Evolutionary conservation across 1,140 invertebrate species (phyloP), one percentile per base, ranked within the genome.

Genomic region (Neodiprion virginianus): DNA sequence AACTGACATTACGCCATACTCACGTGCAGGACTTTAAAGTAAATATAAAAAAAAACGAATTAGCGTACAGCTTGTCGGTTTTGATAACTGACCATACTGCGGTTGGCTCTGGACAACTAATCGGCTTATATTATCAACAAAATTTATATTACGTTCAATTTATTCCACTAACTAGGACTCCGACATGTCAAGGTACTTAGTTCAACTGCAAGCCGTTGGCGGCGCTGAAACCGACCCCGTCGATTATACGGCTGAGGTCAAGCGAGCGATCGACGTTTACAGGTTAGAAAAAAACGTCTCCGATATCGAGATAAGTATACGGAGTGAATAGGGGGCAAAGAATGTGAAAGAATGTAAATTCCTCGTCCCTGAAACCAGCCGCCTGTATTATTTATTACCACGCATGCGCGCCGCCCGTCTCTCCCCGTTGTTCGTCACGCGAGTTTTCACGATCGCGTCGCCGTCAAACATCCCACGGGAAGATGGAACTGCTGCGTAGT

Each of bases 401-500:
- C 53, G 53, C 53, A 61, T 61, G 53, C 53, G 53, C n/a, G 53
- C 5, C 5, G 28, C 28, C 28, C 1, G 28, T 40, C 5, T 3
- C 28, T 40, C 28, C 28, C 28, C 28, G 28, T 40, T 5, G 28
- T 40, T 40, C 28, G 28, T 40, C 5, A 40, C 28, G 28, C 28
- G 28, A 40, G 28, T 40, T 1, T 40, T 40, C 17, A 5, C 28
- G 28, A 40, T 40, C 28, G 28, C 28, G 28, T 5, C 28, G 28
- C 28, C 28, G 28, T 40, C 28, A 40, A 2, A 5, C 5, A 40
- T 40, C 28, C 28, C 5, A 40, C 28, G 28, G 28, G 28, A 40
- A 40, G 1, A 40, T 5, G 28, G 28, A 40, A 40, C 28, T 40
- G 28, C 28, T 40, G 28, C 47, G 21, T 49, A 84, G 79, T 83